Base-by-base conservation (phyloP, 2,113 vertebrate species). In the Megaleporinus macrocephalus region DNA sequence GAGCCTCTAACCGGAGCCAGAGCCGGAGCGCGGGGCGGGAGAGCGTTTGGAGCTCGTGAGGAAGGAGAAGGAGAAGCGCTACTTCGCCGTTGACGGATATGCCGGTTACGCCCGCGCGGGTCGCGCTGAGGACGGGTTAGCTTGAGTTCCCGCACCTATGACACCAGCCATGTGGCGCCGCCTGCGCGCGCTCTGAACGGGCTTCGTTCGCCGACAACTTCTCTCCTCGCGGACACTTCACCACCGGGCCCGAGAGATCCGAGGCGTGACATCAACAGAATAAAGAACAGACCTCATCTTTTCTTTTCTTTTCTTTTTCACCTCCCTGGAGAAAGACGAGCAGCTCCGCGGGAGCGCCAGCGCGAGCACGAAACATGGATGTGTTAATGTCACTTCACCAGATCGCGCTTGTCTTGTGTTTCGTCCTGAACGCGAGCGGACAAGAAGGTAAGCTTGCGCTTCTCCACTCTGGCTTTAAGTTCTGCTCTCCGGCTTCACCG, bases 341-440 rank as follows among this genome's bases (percentile, higher is more conserved):
- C n/a, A 24, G 26, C 27, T 62, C 44, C 1, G 44, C 13, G 1
- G 5, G 6, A 2, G 3, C 2, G 33, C 33, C 36, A 47, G 36
- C 3, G 47, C 33, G 3, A 6, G 6, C 3, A 47, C 51, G 47
- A 47, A 65, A 83, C 73, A 83, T 83, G 81, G 81, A 83, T 51
- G 70, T 78, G 66, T 65, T 53, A 27, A 36, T 36, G 59, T 77
- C 74, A 33, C 66, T 63, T 18, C 68, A 30, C 59, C 26, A 76
- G 20, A 51, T 78, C 76, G 81, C 74, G 5, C 70, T 82, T 49
- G 12, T 82, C 29, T 62, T 78, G 24, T 78, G 74, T 49, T 72
- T 77, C n/a, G 74, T 63, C 33, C 15, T 83, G 41, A 77, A 55
- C 53, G 81, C 62, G 65, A 36, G 74, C 66, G 81, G 65, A 29